Conservation (phyloP, 2,888 invertebrate genomes). For the Dorcus hopei region DNA sequence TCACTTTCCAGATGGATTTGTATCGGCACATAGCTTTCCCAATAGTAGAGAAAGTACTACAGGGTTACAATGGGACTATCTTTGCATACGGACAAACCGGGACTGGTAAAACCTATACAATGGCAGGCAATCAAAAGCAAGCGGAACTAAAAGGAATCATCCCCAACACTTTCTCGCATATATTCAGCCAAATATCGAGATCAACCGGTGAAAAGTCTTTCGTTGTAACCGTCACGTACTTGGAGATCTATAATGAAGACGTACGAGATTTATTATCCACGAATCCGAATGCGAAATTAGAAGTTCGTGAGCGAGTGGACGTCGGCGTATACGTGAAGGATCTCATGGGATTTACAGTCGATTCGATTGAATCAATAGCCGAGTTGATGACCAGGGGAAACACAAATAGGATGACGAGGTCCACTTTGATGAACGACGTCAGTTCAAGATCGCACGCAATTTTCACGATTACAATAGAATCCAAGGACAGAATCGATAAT, state of each 20-base stretch:
- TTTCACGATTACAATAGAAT: constrained; percentile 96
- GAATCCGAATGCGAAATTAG: constrained; percentile 80
- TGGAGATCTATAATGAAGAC: constrained; percentile 99
- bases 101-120: constrained; percentile 98
- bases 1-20: constrained; percentile 71
- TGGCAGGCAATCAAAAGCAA: constrained; percentile 87
- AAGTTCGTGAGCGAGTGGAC: constrained; percentile 93
- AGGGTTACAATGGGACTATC: constrained; percentile 94
- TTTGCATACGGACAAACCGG: constrained; percentile 91
- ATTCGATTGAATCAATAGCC: constrained; percentile 53
- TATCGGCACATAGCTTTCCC: constrained; percentile 96
- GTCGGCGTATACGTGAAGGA: constrained; percentile 98
- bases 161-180: constrained; percentile 98
- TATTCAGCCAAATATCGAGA: constrained; percentile 96
- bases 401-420: constrained; percentile 85
- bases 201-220: constrained; percentile 74
- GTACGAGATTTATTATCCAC: constrained; percentile 87
- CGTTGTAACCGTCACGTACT: constrained; percentile 93
- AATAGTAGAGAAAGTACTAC: constrained; percentile 93
- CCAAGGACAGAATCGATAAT: constrained; percentile 81
- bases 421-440: constrained; percentile 96
- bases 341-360: constrained; percentile 94
- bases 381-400: constrained; percentile 79
- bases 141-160: constrained; percentile 94
- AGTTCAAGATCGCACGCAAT: constrained; percentile 98